Conservation (phyloP, 1,140 invertebrate species). For the Glomeris maerens region DNA sequence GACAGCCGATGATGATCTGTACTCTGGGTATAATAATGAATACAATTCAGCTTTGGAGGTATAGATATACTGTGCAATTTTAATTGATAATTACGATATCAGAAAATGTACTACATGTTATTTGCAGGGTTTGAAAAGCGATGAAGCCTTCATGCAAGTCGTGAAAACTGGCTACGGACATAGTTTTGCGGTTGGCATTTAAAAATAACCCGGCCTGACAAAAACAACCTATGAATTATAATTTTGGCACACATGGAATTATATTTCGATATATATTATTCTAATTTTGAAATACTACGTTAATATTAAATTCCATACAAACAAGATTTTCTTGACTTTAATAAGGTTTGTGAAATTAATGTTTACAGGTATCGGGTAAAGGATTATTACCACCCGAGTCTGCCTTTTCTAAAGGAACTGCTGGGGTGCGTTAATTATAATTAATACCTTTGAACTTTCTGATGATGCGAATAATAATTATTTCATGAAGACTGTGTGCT, state of each 20-base stretch:
- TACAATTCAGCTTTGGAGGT: conserved; percentile 46
- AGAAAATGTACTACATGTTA: conserved; percentile 5
- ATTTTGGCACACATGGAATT: conserved; percentile 1
- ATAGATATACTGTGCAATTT: conserved; percentile 26
- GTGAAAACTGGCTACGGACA: conserved; percentile 44
- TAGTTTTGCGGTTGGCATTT: conserved; percentile 40
- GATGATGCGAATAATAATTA: conserved; percentile 2
- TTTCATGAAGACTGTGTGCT: conserved; percentile 8
- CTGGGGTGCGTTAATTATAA: not conserved
- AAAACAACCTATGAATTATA: not conserved
- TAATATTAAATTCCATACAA: not conserved
- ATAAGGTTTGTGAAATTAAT: no score
- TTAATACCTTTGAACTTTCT: not conserved
- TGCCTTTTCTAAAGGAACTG: not conserved
- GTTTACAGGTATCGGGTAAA: not conserved
- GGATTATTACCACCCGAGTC: not conserved
- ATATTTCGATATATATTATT: conserved; percentile 17
- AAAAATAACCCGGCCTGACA: conserved; percentile 21
- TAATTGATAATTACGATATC: not conserved
- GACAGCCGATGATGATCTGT: conserved; percentile 43
- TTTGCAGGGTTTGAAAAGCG: conserved; percentile 43
- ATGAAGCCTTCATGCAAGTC: conserved; percentile 48
- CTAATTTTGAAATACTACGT: conserved; percentile 7
- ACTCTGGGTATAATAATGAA: conserved; percentile 52
- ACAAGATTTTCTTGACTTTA: not conserved